Evolutionary conservation across 1,140 invertebrate genomes (phyloP).

Genomic region (Aphaenogaster floridana): DNA sequence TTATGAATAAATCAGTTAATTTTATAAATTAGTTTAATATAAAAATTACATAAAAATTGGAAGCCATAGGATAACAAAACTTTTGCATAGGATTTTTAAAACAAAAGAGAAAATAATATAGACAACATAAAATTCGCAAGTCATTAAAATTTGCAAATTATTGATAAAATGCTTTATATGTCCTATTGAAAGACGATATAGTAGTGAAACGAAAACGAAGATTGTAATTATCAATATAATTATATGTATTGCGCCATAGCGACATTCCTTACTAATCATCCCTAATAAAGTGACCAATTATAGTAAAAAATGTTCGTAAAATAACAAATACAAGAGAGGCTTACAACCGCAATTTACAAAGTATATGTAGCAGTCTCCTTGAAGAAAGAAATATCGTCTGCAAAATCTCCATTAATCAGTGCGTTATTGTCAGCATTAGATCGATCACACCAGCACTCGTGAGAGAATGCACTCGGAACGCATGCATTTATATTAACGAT

Average conservation of each 20-base stretch:
- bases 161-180: background rate
- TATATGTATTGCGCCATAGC: background rate
- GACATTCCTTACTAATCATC: slow-evolving; percentile 16
- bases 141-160: background rate
- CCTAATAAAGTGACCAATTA: slow-evolving; percentile 2
- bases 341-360: background rate
- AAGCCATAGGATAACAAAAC: background rate
- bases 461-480: slow-evolving; percentile 21
- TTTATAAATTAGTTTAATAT: slow-evolving; percentile 17
- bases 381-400: slow-evolving; percentile 6
- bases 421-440: slow-evolving; percentile 10
- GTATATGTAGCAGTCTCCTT: background rate
- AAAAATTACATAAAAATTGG: background rate
- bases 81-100: background rate
- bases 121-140: background rate
- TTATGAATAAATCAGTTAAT: background rate
- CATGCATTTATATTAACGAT: slow-evolving; percentile 54
- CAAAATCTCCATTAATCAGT: slow-evolving; percentile 33
- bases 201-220: background rate
- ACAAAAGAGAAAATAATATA: background rate
- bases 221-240: slow-evolving; percentile 37
- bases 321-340: slow-evolving; percentile 11
- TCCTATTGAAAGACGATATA: background rate
- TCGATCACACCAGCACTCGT: slow-evolving; percentile 17
- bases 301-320: background rate